Percentiles rank a stretch among this genome's conserved stretches.
Evolutionary conservation across 2,113 vertebrate genomes (phyloP).

Genomic region (Datnioides undecimradiatus): DNA sequence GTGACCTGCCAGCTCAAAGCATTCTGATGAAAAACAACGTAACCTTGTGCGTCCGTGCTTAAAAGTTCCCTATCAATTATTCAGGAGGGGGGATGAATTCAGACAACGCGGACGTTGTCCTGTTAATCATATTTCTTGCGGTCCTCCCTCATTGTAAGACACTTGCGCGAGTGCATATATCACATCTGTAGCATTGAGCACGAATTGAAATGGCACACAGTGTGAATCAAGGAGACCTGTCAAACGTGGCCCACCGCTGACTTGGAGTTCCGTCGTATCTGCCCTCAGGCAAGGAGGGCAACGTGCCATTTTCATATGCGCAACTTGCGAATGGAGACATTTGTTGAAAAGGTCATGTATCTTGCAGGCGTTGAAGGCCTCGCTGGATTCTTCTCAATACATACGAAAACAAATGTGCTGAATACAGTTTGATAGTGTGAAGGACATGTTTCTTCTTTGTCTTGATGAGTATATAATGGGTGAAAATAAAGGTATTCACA

Average conservation of each 20-base stretch:
- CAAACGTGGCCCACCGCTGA: not conserved
- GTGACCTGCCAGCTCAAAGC: not conserved
- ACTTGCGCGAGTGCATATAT: not conserved
- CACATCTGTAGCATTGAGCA: not conserved
- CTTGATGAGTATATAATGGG: not conserved
- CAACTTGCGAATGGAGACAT: constrained; percentile 9
- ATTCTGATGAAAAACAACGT: not conserved
- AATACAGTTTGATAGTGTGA: not conserved
- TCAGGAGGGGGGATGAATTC: constrained; percentile 6
- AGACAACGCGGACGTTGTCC: not conserved
- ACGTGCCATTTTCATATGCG: constrained; percentile 9
- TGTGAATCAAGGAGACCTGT: constrained; percentile 3
- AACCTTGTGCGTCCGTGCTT: not conserved
- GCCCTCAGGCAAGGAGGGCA: constrained; percentile 8
- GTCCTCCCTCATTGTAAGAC: not conserved
- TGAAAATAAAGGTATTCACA: not conserved
- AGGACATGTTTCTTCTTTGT: not conserved
- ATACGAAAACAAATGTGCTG: not conserved
- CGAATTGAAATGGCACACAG: not conserved
- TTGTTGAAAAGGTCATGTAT: constrained; percentile 2
- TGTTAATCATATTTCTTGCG: not conserved
- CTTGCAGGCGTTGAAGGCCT: constrained; percentile 6
- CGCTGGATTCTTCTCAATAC: too few relatives aligned
- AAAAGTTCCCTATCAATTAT: not conserved
- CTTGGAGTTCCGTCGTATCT: constrained; percentile 31